Base-by-base conservation (phyloP, 1,140 invertebrate genomes). In the Heterodera carotae region DNA sequence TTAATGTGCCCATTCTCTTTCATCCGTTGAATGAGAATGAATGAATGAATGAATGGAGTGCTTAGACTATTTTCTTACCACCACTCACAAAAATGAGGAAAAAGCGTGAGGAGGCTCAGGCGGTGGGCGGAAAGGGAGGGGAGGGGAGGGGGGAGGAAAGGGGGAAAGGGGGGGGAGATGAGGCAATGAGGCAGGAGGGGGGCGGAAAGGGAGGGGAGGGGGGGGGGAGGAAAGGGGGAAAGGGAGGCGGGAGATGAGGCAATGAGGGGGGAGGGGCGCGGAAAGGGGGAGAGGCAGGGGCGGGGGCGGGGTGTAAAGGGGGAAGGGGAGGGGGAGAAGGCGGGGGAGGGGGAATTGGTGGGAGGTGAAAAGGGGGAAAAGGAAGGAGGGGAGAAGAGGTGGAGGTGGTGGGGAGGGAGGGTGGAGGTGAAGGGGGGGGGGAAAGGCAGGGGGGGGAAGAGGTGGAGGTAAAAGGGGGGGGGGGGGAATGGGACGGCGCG, bases 1-100 rank as follows among this genome's bases (percentile, higher is more conserved):
- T n/a, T 33, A 48, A 53, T 22, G 12, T n/a, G 15, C 1, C 29
- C 27, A 7, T 56, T 48, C 3, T 29, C 15, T 15, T 56, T 22
- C 33, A n/a, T 70, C 69, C 18, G 59, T 36, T 70, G 53, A 53
- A 69, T 48, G n/a, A n/a, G n/a, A n/a, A n/a, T n/a, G n/a, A n/a
- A n/a, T n/a, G n/a, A n/a, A n/a, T n/a, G n/a, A 36, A 15, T 18
- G 53, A 36, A 69, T 27, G 27, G 39, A 53, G 8, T 69, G n/a
- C 67, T 27, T 25, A 1, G 36, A 34, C 3, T 33, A 18, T 7
- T 70, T 22, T 56, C n/a, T 31, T 31, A 29, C 48, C 59, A 43
- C 29, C 69, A 48, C 59, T 70, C 34, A 1, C 25, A 25, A 29
- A 7, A 39, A 48, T 48, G 33, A 25, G 33, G 59, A 25, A 70